Percentiles rank a stretch among this genome's conserved stretches.
phyloP scores from a whole-genome alignment of 2,113 vertebrate genomes.

The Pterophyllum scalare region DNA sequence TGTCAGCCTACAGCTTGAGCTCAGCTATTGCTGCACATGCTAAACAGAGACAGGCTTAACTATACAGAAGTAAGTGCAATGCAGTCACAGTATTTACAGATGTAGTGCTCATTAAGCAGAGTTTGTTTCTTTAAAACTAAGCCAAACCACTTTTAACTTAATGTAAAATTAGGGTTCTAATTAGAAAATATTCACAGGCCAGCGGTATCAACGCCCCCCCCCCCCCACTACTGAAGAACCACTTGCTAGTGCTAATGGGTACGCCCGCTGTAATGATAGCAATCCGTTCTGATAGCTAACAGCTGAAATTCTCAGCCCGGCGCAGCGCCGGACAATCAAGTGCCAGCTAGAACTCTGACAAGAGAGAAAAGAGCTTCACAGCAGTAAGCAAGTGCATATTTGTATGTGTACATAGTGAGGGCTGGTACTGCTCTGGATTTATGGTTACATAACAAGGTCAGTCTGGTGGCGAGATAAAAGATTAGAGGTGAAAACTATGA shows the following conservation, averaged over 20 bases:
- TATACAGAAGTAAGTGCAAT: not conserved
- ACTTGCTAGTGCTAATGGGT: too few species aligned
- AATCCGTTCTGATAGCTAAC: too few species aligned
- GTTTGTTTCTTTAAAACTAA: not conserved
- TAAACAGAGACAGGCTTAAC: not conserved
- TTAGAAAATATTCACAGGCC: too few species aligned
- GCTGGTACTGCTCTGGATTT: not conserved
- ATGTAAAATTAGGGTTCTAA: too few species aligned
- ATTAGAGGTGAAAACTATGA: slow-evolving; percentile 47
- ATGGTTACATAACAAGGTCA: not conserved
- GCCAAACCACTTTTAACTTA: too few species aligned
- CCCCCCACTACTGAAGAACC: too few species aligned
- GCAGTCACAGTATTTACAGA: not conserved
- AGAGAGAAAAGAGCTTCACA: not conserved
- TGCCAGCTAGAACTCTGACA: too few species aligned
- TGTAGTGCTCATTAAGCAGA: not conserved
- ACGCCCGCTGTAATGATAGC: too few species aligned
- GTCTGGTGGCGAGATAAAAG: slow-evolving; percentile 26
- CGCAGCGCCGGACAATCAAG: too few species aligned
- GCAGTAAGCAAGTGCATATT: not conserved
- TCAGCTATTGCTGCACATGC: slow-evolving; percentile 30
- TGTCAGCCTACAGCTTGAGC: slow-evolving; percentile 35
- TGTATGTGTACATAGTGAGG: not conserved
- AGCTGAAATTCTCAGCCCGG: too few species aligned
- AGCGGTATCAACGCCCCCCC: too few species aligned